phyloP scores from a whole-genome alignment of 2,888 invertebrate species.

The Nomada fabriciana region DNA sequence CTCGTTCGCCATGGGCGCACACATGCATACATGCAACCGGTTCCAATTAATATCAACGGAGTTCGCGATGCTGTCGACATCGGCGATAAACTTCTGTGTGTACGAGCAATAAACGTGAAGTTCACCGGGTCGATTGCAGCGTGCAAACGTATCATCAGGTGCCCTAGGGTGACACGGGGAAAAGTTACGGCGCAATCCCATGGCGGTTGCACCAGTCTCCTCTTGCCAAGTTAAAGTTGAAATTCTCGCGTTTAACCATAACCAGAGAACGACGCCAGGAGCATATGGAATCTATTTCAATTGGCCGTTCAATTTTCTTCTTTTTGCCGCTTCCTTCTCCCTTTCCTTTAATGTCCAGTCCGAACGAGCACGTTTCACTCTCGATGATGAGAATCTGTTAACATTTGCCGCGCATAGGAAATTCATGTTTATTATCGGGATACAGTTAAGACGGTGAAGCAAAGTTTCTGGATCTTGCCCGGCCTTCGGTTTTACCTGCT shows the following conservation, averaged over 20 bases:
- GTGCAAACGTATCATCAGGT: slow-evolving; percentile 40
- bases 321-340: slow-evolving; percentile 7
- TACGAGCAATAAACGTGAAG: slow-evolving; percentile 29
- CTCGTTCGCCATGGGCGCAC: background rate
- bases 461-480: background rate
- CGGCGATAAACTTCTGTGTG: slow-evolving; percentile 20
- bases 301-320: background rate
- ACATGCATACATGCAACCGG: slow-evolving; percentile 33
- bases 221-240: background rate
- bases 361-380: slow-evolving; percentile 23
- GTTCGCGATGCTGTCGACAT: slow-evolving; percentile 19
- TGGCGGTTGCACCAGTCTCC: background rate
- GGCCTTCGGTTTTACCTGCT: background rate
- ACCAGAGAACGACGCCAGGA: slow-evolving; percentile 22
- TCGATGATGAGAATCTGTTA: slow-evolving; percentile 44
- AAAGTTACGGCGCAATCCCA: slow-evolving; percentile 19
- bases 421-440: background rate
- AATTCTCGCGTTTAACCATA: slow-evolving; percentile 16
- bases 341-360: slow-evolving; percentile 4
- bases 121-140: slow-evolving; percentile 43
- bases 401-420: slow-evolving; percentile 19
- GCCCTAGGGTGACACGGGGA: slow-evolving; percentile 32
- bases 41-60: slow-evolving; percentile 47
- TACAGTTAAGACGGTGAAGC: background rate
- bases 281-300: slow-evolving; percentile 37